A percentile compares a stretch with the other conserved stretches of the same genome.
phyloP scores from a whole-genome alignment of 1,140 invertebrate genomes.

The Philopotamus ludificatus region DNA sequence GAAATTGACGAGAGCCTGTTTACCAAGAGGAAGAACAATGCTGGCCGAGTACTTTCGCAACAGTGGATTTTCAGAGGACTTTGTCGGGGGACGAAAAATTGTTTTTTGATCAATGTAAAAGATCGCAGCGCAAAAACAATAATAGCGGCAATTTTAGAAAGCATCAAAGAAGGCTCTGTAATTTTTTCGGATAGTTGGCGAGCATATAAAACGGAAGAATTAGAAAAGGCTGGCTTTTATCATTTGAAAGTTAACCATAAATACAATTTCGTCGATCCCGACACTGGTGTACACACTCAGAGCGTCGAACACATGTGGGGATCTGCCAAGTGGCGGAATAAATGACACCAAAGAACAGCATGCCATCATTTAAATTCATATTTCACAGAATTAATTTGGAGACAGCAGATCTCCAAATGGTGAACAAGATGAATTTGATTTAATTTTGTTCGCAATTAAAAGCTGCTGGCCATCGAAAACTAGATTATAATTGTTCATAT shows the following conservation, averaged over 20 bases:
- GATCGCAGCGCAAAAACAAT: constrained; percentile 7
- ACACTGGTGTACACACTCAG: neutral
- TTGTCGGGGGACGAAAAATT: neutral
- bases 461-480: no score
- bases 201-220: no score
- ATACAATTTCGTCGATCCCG: neutral
- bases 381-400: no score
- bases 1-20: constrained; percentile 2
- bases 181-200: neutral
- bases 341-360: no score
- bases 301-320: neutral
- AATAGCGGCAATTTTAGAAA: neutral
- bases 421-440: no score
- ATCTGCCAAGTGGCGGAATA: no score
- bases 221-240: neutral
- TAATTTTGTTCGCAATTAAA: no score
- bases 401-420: no score
- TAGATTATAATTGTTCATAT: no score
- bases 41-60: neutral
- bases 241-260: neutral
- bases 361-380: no score
- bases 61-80: constrained; percentile 9
- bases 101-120: no score
- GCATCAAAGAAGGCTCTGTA: neutral
- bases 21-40: neutral